A percentile compares a stretch with the other conserved stretches of the same genome.
phyloP scores from a whole-genome alignment of 2,888 invertebrate species.

The Acanthoscelides obtectus region DNA sequence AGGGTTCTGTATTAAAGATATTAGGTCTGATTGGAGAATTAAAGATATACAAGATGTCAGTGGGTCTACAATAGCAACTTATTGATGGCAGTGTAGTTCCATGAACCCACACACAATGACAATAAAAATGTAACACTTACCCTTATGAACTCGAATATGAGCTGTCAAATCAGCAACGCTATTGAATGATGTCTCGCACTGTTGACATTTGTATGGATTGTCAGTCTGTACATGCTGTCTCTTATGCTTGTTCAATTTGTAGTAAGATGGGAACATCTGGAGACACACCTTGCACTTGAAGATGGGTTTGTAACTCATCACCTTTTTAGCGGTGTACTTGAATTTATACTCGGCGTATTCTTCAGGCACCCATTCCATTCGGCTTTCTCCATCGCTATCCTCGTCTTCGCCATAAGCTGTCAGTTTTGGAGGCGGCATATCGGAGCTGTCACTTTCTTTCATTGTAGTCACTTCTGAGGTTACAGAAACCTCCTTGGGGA shows the following conservation, averaged over 20 bases:
- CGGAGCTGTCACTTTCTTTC: not conserved
- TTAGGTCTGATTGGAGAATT: too few relatives aligned
- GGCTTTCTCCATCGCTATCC: constrained; percentile 25
- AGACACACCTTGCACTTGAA: constrained; percentile 42
- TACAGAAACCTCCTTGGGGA: not conserved
- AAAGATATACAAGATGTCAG: too few relatives aligned
- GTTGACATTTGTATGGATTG: constrained; percentile 36
- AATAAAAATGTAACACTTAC: constrained; percentile 20
- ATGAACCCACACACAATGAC: not conserved
- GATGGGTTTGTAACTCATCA: constrained; percentile 22
- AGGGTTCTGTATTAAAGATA: too few relatives aligned
- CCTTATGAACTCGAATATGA: constrained; percentile 39
- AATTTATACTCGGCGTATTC: constrained; percentile 33
- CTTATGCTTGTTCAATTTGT: constrained; percentile 34
- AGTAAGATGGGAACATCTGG: constrained; percentile 32
- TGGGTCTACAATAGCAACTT: too few relatives aligned
- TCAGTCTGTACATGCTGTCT: constrained; percentile 28
- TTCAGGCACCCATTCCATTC: constrained; percentile 31
- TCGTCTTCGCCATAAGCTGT: constrained; percentile 12
- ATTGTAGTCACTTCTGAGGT: not conserved
- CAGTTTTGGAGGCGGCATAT: constrained; percentile 6
- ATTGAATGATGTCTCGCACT: constrained; percentile 30
- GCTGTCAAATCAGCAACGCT: constrained; percentile 37
- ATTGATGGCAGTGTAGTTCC: too few relatives aligned
- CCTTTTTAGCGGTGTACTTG: constrained; percentile 25